Evolutionary conservation across 2,888 invertebrate species (phyloP).

Genomic region (Cylloceria caligata): DNA sequence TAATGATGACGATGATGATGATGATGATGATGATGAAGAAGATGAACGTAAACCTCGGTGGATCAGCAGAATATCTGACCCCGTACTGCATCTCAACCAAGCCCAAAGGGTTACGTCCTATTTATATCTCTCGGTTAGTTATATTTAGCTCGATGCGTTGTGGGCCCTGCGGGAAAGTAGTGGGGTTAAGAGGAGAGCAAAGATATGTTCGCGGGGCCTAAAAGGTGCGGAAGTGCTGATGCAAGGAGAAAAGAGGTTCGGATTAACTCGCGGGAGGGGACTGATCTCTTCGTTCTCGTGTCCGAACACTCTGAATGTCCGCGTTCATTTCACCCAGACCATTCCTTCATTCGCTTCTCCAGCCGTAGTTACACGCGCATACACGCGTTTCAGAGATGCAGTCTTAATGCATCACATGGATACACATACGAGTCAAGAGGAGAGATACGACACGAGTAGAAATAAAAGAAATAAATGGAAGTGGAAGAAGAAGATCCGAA

Average conservation of each 20-base stretch:
- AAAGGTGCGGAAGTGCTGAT: constrained; percentile 57
- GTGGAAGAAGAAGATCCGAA: not conserved
- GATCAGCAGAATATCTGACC: constrained; percentile 56
- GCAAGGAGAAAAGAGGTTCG: constrained; percentile 41
- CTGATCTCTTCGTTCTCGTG: constrained; percentile 49
- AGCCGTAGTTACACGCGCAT: too few species aligned
- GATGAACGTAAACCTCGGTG: constrained; percentile 65
- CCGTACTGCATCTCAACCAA: constrained; percentile 41
- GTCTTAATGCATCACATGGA: constrained; percentile 28
- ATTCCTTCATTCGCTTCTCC: constrained; percentile 16
- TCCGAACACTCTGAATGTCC: constrained; percentile 50
- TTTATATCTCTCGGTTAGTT: constrained; percentile 78
- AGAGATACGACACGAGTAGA: constrained; percentile 25
- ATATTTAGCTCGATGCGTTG: constrained; percentile 78
- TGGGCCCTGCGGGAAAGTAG: constrained; percentile 71
- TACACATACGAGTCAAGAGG: constrained; percentile 29
- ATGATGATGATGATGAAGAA: constrained; percentile 59
- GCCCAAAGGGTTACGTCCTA: constrained; percentile 78
- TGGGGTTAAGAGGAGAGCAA: constrained; percentile 49
- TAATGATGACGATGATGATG: constrained; percentile 46
- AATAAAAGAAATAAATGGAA: constrained; percentile 34
- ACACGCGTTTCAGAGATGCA: constrained; percentile 33
- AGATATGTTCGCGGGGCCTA: constrained; percentile 46
- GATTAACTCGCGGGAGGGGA: constrained; percentile 39
- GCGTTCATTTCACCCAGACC: constrained; percentile 21